Conservation (phyloP, 1,140 invertebrate genomes). For the Zophobas morio region DNA sequence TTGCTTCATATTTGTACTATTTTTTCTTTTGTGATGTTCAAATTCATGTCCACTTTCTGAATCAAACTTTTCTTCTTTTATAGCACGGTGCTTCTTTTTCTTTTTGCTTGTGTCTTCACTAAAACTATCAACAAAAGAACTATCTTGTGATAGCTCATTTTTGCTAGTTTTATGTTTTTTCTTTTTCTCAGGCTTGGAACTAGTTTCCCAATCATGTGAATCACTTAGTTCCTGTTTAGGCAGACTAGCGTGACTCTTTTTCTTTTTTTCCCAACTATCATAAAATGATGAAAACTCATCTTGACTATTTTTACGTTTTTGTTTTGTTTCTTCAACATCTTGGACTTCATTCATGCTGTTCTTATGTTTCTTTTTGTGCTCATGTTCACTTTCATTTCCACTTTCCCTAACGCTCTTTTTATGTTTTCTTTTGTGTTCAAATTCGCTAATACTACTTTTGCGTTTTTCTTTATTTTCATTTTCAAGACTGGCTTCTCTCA, state of each 20-base stretch:
- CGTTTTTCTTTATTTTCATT: constrained; percentile 3
- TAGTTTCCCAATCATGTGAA: too few relatives aligned
- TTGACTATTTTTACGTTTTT: neutral
- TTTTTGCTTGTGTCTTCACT: neutral
- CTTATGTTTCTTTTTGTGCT: neutral
- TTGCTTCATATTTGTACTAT: neutral
- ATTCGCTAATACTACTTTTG: constrained; percentile 1
- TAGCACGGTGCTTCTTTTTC: neutral
- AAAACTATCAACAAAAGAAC: neutral
- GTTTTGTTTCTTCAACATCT: neutral
- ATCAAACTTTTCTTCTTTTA: too few relatives aligned
- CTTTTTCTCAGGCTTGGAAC: neutral
- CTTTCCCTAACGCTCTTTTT: too few relatives aligned
- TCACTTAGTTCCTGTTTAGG: neutral
- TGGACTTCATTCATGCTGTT: neutral
- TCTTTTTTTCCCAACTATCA: neutral
- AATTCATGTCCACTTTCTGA: too few relatives aligned
- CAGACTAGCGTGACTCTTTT: neutral
- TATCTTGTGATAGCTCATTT: neutral
- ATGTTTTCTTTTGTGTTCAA: neutral
- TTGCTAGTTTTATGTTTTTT: neutral
- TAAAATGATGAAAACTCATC: neutral
- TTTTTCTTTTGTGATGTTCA: too few relatives aligned
- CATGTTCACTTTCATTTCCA: neutral
- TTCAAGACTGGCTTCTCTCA: neutral